phyloP scores from a whole-genome alignment of 1,140 invertebrate genomes.

The Pseudomyrmex sp. region DNA sequence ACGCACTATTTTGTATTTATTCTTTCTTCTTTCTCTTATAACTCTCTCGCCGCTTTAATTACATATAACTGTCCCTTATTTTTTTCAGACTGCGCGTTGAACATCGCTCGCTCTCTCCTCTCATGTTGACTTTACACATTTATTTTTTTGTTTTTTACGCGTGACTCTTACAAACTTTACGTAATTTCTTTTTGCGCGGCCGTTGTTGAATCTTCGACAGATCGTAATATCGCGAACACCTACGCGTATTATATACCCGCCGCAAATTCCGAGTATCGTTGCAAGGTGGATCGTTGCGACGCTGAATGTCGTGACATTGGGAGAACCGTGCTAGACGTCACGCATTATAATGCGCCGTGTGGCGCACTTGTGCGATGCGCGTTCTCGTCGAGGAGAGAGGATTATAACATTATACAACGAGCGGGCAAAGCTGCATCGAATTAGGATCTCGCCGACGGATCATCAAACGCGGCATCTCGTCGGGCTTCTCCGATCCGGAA shows the following conservation, averaged over 20 bases:
- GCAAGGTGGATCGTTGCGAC: too few species aligned
- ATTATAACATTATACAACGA: too few species aligned
- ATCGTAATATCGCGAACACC: background rate
- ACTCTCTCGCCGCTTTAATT: too few species aligned
- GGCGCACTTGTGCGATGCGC: constrained; percentile 18
- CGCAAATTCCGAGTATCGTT: background rate
- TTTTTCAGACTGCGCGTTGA: background rate
- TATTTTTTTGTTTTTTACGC: background rate
- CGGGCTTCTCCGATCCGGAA: constrained; percentile 60
- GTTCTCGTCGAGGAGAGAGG: background rate
- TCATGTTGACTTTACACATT: background rate
- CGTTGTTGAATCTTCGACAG: background rate
- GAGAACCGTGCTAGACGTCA: constrained; percentile 13
- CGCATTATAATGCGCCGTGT: constrained; percentile 21
- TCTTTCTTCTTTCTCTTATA: too few species aligned
- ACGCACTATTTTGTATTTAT: too few species aligned
- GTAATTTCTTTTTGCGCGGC: background rate
- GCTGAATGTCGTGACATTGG: constrained; percentile 45
- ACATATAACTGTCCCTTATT: too few species aligned
- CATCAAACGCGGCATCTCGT: constrained; percentile 47
- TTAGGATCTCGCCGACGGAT: constrained; percentile 48
- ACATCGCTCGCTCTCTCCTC: background rate
- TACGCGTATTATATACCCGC: background rate
- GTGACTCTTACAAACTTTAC: background rate
- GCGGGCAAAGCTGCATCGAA: constrained; percentile 48